A percentile compares a stretch with the other conserved stretches of the same genome.
Conservation (phyloP, 2,888 invertebrate genomes). For the Xylota sylvarum region DNA sequence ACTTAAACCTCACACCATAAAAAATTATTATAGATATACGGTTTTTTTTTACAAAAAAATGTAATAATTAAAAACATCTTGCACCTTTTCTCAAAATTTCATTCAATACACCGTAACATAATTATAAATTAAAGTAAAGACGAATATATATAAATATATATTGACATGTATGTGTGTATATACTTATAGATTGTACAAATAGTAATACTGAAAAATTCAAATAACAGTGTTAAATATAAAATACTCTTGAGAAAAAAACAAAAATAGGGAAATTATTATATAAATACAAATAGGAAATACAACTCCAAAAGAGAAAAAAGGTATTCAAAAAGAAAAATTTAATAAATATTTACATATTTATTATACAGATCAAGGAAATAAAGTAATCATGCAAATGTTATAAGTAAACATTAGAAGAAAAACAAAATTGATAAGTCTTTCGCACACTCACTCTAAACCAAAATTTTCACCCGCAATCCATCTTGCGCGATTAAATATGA, state of each 20-base stretch:
- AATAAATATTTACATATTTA: constrained; percentile 58
- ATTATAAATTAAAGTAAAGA: constrained; percentile 34
- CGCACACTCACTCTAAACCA: constrained; percentile 51
- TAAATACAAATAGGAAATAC: constrained; percentile 39
- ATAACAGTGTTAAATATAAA: constrained; percentile 57
- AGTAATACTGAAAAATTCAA: constrained; percentile 55
- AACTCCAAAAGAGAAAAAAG: constrained; percentile 51
- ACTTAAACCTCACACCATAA: constrained; percentile 42
- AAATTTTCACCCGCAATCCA: constrained; percentile 16
- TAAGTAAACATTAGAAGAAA: constrained; percentile 12
- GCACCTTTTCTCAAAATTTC: constrained; percentile 63
- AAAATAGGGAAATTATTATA: constrained; percentile 64
- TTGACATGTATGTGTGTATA: constrained; percentile 52
- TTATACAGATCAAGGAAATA: constrained; percentile 35
- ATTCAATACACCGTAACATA: constrained; percentile 55
- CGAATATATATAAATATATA: constrained; percentile 51
- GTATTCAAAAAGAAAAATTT: constrained; percentile 49
- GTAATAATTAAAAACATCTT: constrained; percentile 25
- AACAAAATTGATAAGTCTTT: constrained; percentile 48
- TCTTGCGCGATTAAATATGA: constrained; percentile 11
- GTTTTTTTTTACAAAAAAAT: constrained; percentile 40
- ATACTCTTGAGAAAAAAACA: constrained; percentile 48
- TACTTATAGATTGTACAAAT: constrained; percentile 71
- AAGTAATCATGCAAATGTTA: constrained; percentile 37
- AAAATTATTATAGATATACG: constrained; percentile 36